Evolutionary conservation across 2,888 invertebrate species (phyloP).

Genomic region (Incurvaria masculella): DNA sequence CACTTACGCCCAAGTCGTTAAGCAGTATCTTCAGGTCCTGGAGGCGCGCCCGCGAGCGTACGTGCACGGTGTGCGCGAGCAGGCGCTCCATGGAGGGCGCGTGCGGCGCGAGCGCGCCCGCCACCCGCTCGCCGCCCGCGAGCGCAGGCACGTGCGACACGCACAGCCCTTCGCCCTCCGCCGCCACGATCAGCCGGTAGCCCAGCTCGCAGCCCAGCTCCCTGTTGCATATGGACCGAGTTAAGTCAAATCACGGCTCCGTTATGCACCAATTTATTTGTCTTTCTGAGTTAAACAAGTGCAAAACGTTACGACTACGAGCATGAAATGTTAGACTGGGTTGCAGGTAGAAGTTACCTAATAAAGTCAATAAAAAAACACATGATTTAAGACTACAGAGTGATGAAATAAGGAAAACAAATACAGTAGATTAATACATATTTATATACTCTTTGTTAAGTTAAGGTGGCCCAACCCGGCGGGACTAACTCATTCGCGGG

Average conservation of each 20-base stretch:
- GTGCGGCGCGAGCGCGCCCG: constrained; percentile 82
- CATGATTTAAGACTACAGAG: neutral
- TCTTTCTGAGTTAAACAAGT: too few relatives aligned
- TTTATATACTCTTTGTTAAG: too few relatives aligned
- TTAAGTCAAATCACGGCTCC: too few relatives aligned
- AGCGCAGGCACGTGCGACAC: constrained; percentile 63
- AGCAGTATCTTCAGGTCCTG: constrained; percentile 78
- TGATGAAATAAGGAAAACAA: constrained; percentile 3
- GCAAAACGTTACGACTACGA: too few relatives aligned
- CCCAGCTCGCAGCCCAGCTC: constrained; percentile 84
- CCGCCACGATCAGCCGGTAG: constrained; percentile 85
- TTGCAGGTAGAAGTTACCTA: too few relatives aligned
- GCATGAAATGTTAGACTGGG: too few relatives aligned
- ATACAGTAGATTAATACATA: too few relatives aligned
- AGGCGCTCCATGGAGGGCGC: constrained; percentile 94
- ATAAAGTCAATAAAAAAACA: neutral
- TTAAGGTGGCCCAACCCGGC: too few relatives aligned
- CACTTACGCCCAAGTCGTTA: constrained; percentile 56
- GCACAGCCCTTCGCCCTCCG: constrained; percentile 58
- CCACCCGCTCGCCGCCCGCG: constrained; percentile 47
- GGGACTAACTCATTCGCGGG: too few relatives aligned
- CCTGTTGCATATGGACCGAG: constrained; percentile 26
- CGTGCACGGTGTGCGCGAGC: constrained; percentile 92
- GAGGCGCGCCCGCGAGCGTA: constrained; percentile 81
- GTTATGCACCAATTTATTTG: too few relatives aligned